phyloP scores from a whole-genome alignment of 2,888 invertebrate species.

The Sphaerophoria taeniata region DNA sequence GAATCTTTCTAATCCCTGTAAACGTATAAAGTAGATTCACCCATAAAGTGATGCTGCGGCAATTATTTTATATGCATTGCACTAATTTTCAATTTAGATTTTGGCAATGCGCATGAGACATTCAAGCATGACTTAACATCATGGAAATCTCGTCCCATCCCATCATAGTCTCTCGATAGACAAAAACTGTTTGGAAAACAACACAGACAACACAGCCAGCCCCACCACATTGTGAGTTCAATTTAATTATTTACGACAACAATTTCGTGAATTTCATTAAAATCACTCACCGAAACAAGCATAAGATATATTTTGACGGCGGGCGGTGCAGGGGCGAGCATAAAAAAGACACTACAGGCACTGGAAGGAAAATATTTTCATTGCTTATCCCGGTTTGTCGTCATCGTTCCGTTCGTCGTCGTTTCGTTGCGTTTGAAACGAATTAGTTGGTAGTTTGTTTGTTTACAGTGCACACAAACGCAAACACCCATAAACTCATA shows the following conservation, averaged over 20 bases:
- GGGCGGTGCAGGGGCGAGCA: neutral
- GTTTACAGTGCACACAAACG: constrained; percentile 32
- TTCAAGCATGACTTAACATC: constrained; percentile 55
- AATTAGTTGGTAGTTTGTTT: constrained; percentile 27
- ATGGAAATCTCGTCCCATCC: constrained; percentile 27
- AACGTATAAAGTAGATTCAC: constrained; percentile 4
- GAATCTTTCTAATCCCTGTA: constrained; percentile 24
- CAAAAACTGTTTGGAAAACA: constrained; percentile 1
- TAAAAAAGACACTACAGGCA: neutral
- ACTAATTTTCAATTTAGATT: constrained; percentile 64
- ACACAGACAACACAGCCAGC: constrained; percentile 17
- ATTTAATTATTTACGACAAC: constrained; percentile 80
- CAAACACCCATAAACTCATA: constrained; percentile 19
- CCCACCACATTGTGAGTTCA: constrained; percentile 68
- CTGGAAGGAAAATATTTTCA: constrained; percentile 73
- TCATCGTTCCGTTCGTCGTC: neutral
- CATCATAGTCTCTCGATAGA: neutral
- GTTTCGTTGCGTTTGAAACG: constrained; percentile 23
- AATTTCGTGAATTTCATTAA: constrained; percentile 80
- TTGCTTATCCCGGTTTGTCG: constrained; percentile 61
- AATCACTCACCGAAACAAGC: constrained; percentile 76
- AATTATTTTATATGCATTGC: constrained; percentile 59
- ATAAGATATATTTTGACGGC: constrained; percentile 5
- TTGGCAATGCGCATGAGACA: constrained; percentile 60
- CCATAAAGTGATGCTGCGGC: constrained; percentile 17